phyloP scores from a whole-genome alignment of 2,888 invertebrate species.

The Chrysolina haemoptera region DNA sequence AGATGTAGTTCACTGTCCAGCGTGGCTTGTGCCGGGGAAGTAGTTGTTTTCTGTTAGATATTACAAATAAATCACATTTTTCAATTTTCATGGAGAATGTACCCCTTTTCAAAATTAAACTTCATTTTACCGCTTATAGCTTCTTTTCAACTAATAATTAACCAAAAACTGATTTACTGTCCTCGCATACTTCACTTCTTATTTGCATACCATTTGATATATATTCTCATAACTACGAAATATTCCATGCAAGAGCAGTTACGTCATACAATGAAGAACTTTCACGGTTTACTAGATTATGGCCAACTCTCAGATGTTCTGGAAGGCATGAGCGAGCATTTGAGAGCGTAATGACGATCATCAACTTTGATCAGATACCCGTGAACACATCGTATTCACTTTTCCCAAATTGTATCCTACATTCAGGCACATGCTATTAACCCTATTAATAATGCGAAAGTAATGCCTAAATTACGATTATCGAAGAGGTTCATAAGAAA shows the following conservation, averaged over 20 bases:
- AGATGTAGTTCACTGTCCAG: too few species aligned
- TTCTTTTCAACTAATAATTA: too few species aligned
- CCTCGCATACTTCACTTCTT: not conserved
- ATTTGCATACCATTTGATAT: not conserved
- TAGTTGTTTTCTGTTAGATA: too few species aligned
- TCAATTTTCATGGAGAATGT: too few species aligned
- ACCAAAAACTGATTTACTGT: not conserved
- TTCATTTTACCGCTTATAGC: too few species aligned
- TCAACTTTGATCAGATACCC: constrained; percentile 62
- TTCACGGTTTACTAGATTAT: constrained; percentile 23
- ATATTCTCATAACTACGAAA: not conserved
- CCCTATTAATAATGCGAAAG: constrained; percentile 39
- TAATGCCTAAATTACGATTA: constrained; percentile 34
- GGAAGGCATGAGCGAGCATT: constrained; percentile 54
- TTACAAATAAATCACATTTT: too few species aligned
- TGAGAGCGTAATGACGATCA: constrained; percentile 61
- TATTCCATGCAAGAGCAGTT: not conserved
- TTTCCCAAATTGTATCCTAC: constrained; percentile 38
- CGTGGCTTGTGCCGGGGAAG: too few species aligned
- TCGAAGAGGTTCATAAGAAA: not conserved
- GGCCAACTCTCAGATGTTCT: constrained; percentile 11
- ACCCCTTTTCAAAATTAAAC: too few species aligned
- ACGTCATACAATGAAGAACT: not conserved
- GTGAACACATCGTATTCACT: constrained; percentile 45
- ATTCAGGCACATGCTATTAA: constrained; percentile 40